Base-by-base conservation (phyloP, 2,888 invertebrate genomes). In the Scaptomyza reducta region DNA sequence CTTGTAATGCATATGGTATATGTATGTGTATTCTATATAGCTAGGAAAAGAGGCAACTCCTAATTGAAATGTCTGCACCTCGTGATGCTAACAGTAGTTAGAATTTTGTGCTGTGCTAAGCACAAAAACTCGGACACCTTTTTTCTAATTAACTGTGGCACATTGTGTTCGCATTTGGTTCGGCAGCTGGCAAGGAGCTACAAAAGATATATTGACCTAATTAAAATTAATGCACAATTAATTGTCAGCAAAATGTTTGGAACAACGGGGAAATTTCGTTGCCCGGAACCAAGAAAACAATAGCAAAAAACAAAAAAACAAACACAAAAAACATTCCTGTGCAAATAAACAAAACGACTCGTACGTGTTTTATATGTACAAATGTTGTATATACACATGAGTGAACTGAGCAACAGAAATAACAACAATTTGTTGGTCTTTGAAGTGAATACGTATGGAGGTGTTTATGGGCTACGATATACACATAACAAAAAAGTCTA, bases 191-290 rank as follows among this genome's bases (percentile, higher is more conserved):
- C 33, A 42, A 13, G 18, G 14, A 1, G 38, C 51, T 33, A 49
- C 47, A 47, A 51, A 60, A 49, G 22, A 73, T 65, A 67, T 75
- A 69, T 77, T 77, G 73, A 56, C 69, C 59, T 72, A 82, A 79
- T 82, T 85, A 74, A 74, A 82, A 74, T 70, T 82, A 82, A 85
- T 77, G 79, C 53, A 79, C 75, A 85, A 74, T 85, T 79, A 82
- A 84, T 81, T 79, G 82, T 77, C 77, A 70, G 72, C 65, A 68
- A 68, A 75, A 73, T 67, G 63, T 60, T 58, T 44, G 27, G 45
- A 33, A 40, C 47, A 22, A 40, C n/a, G 44, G 55, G 29, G 22
- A 59, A 35, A 31, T 57, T 59, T 33, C 49, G 51, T 16, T 42
- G 54, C 27, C 33, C 38, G 14, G 50, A 50, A 50, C 38, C 14